Evolutionary conservation across 2,888 invertebrate species (phyloP), one percentile per base, ranked within the genome.

Genomic region (Melieria picta): DNA sequence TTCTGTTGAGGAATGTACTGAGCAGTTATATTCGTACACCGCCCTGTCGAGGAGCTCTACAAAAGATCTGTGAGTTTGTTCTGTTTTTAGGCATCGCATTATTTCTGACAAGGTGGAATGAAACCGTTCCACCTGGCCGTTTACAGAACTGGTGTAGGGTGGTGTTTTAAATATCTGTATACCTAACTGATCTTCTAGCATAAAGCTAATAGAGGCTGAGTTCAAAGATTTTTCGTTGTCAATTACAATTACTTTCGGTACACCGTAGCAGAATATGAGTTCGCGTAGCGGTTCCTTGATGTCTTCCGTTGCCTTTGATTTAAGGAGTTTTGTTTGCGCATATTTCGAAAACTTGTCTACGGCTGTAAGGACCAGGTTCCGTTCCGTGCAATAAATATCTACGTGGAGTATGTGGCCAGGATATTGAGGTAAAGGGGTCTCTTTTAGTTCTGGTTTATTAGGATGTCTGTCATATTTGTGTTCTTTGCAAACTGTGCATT

Each of bases 401-500:
- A 30, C 30, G 30, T 30, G 30, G 3, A 30, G 30, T 30, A 30
- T 75, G 45, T 77, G 65, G 7, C 72, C 71, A 7, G 73, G 77
- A 52, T 70, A 72, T 60, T 76, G 69, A 45, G 74, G 72, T 47
- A 76, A 72, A 11, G 74, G 71, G 7, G 72, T 76, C 68, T 73
- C 56, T 46, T 47, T 13, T n/a, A 74, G 6, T 48, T 65, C 56
- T 43, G 74, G 73, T 7, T 75, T 75, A 16, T 73, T 64, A 4
- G 72, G 73, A 10, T 74, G 74, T 9, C 77, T 72, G 30, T 76
- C 73, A 13, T 75, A 77, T 71, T 76, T 76, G 13, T 48, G 61
- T 65, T 66, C 62, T 43, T 70, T 76, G 45, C 77, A 78, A 30
- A 30, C 30, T 2, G 30, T 30, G 3, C 3, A 30, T 30, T 30